Evolutionary conservation across 2,888 invertebrate genomes (phyloP).

Genomic region (Phaonia tiefii): DNA sequence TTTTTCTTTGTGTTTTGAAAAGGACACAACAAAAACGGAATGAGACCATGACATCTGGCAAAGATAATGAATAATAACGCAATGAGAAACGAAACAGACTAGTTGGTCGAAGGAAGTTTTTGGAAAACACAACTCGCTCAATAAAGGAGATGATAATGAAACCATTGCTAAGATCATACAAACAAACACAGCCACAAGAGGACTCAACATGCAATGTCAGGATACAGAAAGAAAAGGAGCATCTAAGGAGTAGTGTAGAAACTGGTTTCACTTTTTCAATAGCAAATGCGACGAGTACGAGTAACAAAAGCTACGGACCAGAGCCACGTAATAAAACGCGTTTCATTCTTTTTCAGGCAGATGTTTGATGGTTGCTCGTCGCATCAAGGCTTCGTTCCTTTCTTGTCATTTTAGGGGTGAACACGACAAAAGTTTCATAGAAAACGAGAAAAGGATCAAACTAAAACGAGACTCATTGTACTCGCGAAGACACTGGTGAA

Average conservation of each 20-base stretch:
- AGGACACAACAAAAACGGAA: neutral
- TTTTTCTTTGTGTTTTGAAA: no score
- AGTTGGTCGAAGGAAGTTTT: constrained; percentile 18
- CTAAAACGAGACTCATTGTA: neutral
- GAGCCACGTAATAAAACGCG: constrained; percentile 48
- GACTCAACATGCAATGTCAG: no score
- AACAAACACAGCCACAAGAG: neutral
- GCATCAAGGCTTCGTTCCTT: neutral
- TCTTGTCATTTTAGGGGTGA: constrained; percentile 34
- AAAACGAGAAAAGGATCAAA: constrained; percentile 2
- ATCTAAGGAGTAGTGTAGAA: constrained; percentile 37
- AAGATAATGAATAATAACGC: constrained; percentile 48
- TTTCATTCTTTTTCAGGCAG: no score
- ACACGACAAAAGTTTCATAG: constrained; percentile 22
- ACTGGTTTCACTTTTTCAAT: constrained; percentile 48
- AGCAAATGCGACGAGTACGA: no score
- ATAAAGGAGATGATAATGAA: constrained; percentile 51
- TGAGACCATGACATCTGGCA: constrained; percentile 58
- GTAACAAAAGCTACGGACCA: constrained; percentile 18
- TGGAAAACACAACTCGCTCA: no score
- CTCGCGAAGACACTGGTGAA: no score
- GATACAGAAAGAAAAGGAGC: constrained; percentile 63
- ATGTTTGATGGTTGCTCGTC: constrained; percentile 43
- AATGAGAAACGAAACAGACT: constrained; percentile 21
- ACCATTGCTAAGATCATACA: constrained; percentile 30